Conservation (phyloP, 2,113 vertebrate genomes). For the Pristiophorus japonicus region DNA sequence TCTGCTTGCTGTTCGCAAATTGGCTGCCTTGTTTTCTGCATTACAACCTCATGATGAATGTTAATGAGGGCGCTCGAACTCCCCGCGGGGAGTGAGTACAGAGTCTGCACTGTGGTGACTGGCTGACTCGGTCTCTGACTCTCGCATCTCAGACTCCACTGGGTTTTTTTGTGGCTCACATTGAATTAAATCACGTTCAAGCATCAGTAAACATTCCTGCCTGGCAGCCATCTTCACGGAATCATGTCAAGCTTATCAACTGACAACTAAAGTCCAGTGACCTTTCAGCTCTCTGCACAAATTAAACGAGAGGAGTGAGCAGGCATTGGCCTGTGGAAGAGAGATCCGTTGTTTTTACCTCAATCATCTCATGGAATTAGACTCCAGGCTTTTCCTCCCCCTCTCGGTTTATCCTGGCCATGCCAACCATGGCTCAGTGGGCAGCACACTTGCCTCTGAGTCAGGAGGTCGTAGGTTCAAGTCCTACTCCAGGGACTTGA, state of each 20-base stretch:
- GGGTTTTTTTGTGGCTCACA: not conserved
- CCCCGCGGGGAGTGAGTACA: no score
- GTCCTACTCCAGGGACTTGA: not conserved
- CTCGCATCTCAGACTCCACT: not conserved
- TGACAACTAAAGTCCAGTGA: not conserved
- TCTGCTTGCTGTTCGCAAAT: not conserved
- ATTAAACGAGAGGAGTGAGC: not conserved
- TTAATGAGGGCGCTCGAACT: not conserved
- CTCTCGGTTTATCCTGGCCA: not conserved
- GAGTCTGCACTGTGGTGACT: not conserved
- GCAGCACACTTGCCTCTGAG: no score
- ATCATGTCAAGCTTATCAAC: not conserved
- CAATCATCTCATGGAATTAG: not conserved
- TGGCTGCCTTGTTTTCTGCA: not conserved
- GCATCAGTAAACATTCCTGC: not conserved
- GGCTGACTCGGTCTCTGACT: not conserved
- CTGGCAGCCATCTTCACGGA: not conserved
- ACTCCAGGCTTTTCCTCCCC: not conserved
- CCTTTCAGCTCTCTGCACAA: conserved; percentile 2
- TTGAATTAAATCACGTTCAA: conserved; percentile 2
- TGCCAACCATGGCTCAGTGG: not conserved
- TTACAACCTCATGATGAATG: not conserved
- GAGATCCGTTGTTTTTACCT: not conserved
- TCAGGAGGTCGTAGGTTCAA: not conserved
- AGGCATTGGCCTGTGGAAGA: not conserved